Evolutionary conservation across 2,113 vertebrate species (phyloP), one percentile per base, ranked within the genome.

Genomic region (Scartelaos histophorus): DNA sequence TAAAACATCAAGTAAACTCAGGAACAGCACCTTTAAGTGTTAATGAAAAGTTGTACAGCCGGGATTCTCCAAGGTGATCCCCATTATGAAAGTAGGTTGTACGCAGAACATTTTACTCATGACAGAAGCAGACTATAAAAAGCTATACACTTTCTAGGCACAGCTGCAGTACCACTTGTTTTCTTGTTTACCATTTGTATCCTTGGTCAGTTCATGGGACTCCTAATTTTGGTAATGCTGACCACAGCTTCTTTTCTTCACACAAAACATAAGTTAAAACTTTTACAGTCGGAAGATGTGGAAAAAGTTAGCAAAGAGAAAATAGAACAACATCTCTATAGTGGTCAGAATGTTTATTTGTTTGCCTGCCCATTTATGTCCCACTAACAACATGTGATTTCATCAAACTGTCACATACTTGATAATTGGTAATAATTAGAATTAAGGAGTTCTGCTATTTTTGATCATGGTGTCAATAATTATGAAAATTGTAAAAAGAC

Each of bases 221-320:
- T 21, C 19, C 61, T 64, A 61, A 64, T 64, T 64, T 64, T 64
- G 61, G 61, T 34, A 43, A 34, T 21, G 61, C 61, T 64, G 61
- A 38, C 61, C 34, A 43, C 61, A 64, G 61, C 34, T 43, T 35
- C 10, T 43, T 17, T 9, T 64, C 61, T 12, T 34, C 16, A 34
- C 5, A 61, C 0, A 64, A 64, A 43, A 34, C 24, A 61, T 6
- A 34, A 34, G 13, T 61, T 19, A 19, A 24, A 58, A 61, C 24
- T 7, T 34, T 34, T 60, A 15, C 16, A 19, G 29, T 56, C 29
- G 29, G n/a, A 43, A 38, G 13, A 35, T 35, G 6, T 34, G 15
- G 29, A 58, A 64, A 64, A n/a, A 38, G 61, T 64, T 38, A 38
- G 10, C 19, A 38, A 64, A 35, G 34, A 3, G 29, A 19, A 35